A percentile compares a stretch with the other conserved stretches of the same genome.
phyloP scores from a whole-genome alignment of 2,113 vertebrate species.

The Pristiophorus japonicus region DNA sequence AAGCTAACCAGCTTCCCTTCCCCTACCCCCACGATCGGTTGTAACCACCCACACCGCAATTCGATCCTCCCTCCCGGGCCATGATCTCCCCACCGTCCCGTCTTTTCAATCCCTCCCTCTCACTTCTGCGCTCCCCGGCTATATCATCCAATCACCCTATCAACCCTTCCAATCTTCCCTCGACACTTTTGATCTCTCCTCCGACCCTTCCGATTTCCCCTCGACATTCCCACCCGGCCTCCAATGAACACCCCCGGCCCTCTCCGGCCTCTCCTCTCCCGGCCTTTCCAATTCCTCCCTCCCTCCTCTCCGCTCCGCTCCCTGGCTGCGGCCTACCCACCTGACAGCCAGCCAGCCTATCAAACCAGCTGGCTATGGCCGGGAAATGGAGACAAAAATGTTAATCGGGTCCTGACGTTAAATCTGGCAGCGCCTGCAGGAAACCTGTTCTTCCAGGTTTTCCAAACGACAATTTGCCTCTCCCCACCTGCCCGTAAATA shows the following conservation, averaged over 20 bases:
- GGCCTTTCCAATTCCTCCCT: background rate
- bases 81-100: background rate
- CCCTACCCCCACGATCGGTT: background rate
- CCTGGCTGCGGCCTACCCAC: background rate
- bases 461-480: background rate
- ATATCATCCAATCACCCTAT: background rate
- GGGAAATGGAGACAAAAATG: background rate
- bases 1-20: background rate
- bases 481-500: no score
- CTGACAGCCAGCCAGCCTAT: background rate
- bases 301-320: background rate
- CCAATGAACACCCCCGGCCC: no score
- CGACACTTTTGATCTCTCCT: background rate
- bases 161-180: background rate
- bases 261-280: background rate
- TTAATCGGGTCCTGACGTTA: background rate
- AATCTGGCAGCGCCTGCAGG: background rate
- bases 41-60: background rate
- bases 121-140: background rate
- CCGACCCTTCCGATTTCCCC: background rate
- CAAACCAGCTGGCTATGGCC: no score
- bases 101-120: background rate
- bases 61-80: background rate
- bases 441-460: background rate
- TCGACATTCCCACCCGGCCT: background rate